A percentile compares a stretch with the other conserved stretches of the same genome.
These are phyloP conservation scores for Engraulis encrasicolus DNA, from an alignment of 2,113 vertebrate species.

Conservation along the genomic window DNA sequence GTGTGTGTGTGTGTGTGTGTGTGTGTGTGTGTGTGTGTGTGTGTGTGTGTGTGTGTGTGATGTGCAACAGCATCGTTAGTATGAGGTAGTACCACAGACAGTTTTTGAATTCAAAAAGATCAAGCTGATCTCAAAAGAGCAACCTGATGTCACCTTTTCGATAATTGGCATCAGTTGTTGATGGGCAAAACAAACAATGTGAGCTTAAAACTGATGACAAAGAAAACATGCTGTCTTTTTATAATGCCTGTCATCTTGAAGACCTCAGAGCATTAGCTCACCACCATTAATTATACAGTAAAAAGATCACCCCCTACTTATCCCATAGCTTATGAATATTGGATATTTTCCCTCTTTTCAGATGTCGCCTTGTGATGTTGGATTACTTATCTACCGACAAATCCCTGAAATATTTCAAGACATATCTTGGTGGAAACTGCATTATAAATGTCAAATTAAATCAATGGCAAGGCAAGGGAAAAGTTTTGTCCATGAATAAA, in stretches of 20 bases:
- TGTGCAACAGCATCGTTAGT: too few relatives aligned
- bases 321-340: constrained; percentile 5
- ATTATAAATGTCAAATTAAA: constrained; percentile 7
- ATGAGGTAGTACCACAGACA: too few relatives aligned
- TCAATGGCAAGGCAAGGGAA: background rate
- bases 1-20: background rate
- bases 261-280: background rate
- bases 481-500: background rate
- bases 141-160: background rate
- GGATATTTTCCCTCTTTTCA: background rate
- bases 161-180: background rate
- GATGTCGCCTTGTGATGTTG: background rate
- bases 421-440: background rate
- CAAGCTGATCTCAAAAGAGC: too few relatives aligned
- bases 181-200: background rate
- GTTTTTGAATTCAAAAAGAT: background rate
- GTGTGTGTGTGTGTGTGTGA: too few relatives aligned
- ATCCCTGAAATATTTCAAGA: constrained; percentile 11
- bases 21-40: too few relatives aligned
- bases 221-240: background rate
- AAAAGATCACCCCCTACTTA: constrained; percentile 9
- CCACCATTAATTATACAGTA: background rate
- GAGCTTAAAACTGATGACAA: background rate
- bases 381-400: constrained; percentile 18
- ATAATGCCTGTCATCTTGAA: background rate